Base-by-base conservation (phyloP, 2,888 invertebrate species). In the Dryobotodes eremita region DNA sequence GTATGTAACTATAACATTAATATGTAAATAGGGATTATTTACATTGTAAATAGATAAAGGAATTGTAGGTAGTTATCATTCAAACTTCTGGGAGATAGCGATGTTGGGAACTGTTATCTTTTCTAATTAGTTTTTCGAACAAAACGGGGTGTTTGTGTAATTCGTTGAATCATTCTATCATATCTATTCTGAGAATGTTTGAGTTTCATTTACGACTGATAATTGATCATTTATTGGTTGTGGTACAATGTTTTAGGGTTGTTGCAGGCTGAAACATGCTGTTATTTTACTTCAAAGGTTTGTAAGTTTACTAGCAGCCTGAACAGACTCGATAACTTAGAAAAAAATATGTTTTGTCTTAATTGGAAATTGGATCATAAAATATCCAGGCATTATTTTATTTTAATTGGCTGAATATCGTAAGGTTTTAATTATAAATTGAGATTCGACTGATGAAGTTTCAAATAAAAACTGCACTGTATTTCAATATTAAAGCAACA, bases 31-130 rank as follows among this genome's bases (percentile, higher is more conserved):
- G 61, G 79, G 74, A 77, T 77, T 88, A 78, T 89, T 84, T 86
- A 85, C 77, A 77, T 50, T 89, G 86, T 89, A 87, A 82, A 87
- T 89, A 89, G 82, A 89, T 89, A 88, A 88, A 82, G 80, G 81
- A 88, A 89, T 83, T 85, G 86, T 88, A 88, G 89, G 62, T 88
- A 88, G 89, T 78, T 86, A 88, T 81, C 77, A 84, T 89, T 87
- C 70, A 83, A 88, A 89, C 69, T 83, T 80, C 53, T 71, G 79
- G 82, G 89, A 88, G 86, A 88, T 88, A 82, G 82, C 61, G 75
- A 75, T 79, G 71, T 78, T 87, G 26, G 61, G n/a, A 69, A 77
- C 15, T 73, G 75, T 84, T 80, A 85, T 79, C 77, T 61, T 71
- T 76, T 77, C 36, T 61, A 77, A 81, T 84, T 79, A 82, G 68